phyloP scores from a whole-genome alignment of 2,113 vertebrate genomes.

The Chloebia gouldiae region DNA sequence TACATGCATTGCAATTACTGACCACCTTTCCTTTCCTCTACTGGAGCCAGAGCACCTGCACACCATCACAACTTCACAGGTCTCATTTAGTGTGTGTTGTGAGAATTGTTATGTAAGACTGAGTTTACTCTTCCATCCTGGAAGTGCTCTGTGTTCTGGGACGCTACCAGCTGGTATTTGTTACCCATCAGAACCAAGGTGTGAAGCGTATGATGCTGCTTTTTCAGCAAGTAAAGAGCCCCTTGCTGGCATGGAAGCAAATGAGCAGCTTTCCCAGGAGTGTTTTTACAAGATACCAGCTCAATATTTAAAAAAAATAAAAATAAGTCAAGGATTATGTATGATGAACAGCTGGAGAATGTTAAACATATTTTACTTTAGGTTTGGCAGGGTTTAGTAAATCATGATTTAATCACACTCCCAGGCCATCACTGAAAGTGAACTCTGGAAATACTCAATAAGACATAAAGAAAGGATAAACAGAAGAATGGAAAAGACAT shows the following conservation, averaged over 20 bases:
- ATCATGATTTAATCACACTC: constrained; percentile 63
- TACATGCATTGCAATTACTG: neutral
- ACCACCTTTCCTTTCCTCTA: neutral
- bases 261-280: constrained; percentile 8
- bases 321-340: constrained; percentile 41
- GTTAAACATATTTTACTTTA: constrained; percentile 66
- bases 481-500: constrained; percentile 51
- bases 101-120: neutral
- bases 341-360: constrained; percentile 70
- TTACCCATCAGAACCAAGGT: constrained; percentile 3
- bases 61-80: neutral
- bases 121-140: neutral
- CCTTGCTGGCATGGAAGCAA: constrained; percentile 1
- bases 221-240: neutral
- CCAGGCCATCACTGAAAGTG: constrained; percentile 39
- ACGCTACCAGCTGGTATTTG: neutral
- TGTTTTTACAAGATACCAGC: constrained; percentile 25
- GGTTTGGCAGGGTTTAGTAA: constrained; percentile 66
- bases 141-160: neutral
- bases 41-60: neutral
- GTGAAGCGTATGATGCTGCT: neutral
- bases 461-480: constrained; percentile 45
- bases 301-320: constrained; percentile 55
- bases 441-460: constrained; percentile 62
- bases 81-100: neutral